Evolutionary conservation across 1,140 invertebrate species (phyloP), one percentile per base, ranked within the genome.

Genomic region (Euura lappo): DNA sequence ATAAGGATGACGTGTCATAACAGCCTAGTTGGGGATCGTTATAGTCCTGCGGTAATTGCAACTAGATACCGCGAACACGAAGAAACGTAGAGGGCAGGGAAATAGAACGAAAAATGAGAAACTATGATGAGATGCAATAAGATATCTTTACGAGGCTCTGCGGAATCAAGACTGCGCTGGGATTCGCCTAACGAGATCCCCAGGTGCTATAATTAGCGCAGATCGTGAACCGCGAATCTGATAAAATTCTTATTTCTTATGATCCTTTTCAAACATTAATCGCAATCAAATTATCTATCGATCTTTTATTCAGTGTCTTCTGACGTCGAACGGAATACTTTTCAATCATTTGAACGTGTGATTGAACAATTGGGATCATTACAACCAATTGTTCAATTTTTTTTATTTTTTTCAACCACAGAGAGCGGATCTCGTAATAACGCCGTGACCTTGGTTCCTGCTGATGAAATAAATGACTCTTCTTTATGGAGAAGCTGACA

Each of bases 351-450:
- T 60, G 51, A 60, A 3, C 51, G 51, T 6, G 8, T 60, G 10
- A 60, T 60, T 60, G 10, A 60, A 60, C 51, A 60, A 60, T 60
- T 60, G 51, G 28, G 51, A 60, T 60, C 51, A 60, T 60, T 60
- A 8, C 3, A n/a, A n/a, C 28, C 51, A 60, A 60, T 60, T 60
- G 51, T 60, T 60, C 51, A 60, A 60, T 60, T 60, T 60, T 60
- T 60, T 0, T 60, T 60, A 60, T 60, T 60, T 60, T 60, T 60
- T 60, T 5, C 51, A 8, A 60, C 13, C 3, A 8, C 3, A n/a
- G 6, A 60, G 51, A 4, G 8, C 51, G 51, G 10, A 60, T 60
- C 10, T 60, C 51, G 13, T n/a, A 60, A 60, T 60, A 11, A 60
- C 3, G 51, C 3, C 51, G 13, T 11, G 51, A 8, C 8, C 8